Base-by-base conservation (phyloP, 2,888 invertebrate genomes). In the Andricus curvator region DNA sequence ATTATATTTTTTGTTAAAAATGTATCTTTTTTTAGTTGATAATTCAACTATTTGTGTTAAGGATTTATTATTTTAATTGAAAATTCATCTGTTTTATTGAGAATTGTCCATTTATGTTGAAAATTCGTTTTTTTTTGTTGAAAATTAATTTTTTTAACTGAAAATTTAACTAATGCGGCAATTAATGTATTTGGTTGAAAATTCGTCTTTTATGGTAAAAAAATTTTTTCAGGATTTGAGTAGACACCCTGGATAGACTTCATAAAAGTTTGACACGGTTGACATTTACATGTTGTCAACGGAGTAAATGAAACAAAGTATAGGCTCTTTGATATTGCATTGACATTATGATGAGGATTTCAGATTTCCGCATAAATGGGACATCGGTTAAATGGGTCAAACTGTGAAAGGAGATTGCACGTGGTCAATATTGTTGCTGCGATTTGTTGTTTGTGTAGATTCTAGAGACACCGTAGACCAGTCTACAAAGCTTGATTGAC, bases 401-500 rank as follows among this genome's bases (percentile, higher is more conserved):
- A 51, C 33, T 17, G 33, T 9, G 37, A 66, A n/a, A 66, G 37
- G 37, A 66, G 11, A 66, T 70, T 51, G 56, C 33, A 9, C 5
- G 25, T 56, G 29, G 56, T 74, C 11, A 33, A 74, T 74, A 56
- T 74, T 20, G 13, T 20, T 51, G 74, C 8, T 74, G 56, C 29
- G 51, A 56, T 56, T 74, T 56, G 37, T 41, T 41, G 37, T 62
- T 62, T 22, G 20, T n/a, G 56, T 51, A 29, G 48, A 20, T 17
- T 25, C n/a, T 25, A 25, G 48, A 48, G 17, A 17, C 48, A 48
- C 17, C 17, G 29, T 25, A 25, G 62, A 62, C 5, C 62, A 25
- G 29, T 29, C 20, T 29, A 56, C 56, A 25, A 74, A 56, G 74
- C 74, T 74, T 74, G 37, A 74, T 74, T 51, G 56, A 74, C 74